These are phyloP conservation scores for Syngnathus acus DNA, from an alignment of 2,797 vertebrate genomes.

Conservation along the genomic window DNA sequence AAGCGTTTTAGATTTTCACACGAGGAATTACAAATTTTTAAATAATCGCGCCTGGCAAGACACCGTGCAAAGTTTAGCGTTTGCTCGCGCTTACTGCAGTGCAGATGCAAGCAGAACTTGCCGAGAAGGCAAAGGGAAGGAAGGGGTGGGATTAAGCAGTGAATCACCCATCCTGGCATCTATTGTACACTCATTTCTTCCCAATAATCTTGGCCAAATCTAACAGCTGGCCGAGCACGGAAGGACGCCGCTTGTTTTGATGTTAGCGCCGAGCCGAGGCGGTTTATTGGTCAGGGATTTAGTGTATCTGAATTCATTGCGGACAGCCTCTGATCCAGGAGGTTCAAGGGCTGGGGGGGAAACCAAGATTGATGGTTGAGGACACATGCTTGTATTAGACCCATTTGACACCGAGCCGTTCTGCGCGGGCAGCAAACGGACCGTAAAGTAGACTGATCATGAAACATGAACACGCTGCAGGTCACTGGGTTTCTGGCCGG, in stretches of 20 bases:
- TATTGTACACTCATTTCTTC: slow-evolving; percentile 27
- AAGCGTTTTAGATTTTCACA: slow-evolving; percentile 30
- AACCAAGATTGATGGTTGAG: slow-evolving; percentile 69
- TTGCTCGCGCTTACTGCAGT: slow-evolving; percentile 21
- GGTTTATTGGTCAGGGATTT: slow-evolving; percentile 69
- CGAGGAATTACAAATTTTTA: slow-evolving; percentile 22
- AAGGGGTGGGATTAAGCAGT: slow-evolving; percentile 36
- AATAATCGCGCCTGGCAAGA: slow-evolving; percentile 31
- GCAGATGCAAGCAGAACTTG: slow-evolving; percentile 27
- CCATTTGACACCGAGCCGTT: slow-evolving; percentile 49
- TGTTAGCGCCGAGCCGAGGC: slow-evolving; percentile 52
- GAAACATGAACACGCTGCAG: slow-evolving; percentile 18
- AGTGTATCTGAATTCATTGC: slow-evolving; percentile 63
- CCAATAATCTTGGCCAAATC: slow-evolving; percentile 36
- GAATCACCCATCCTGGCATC: slow-evolving; percentile 39
- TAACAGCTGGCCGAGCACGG: slow-evolving; percentile 43
- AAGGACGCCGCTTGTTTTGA: slow-evolving; percentile 50
- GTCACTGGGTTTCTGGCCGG: slow-evolving; percentile 27
- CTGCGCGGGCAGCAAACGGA: slow-evolving; percentile 42
- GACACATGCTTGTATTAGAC: slow-evolving; percentile 61
- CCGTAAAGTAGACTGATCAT: slow-evolving; percentile 19
- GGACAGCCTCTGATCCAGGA: slow-evolving; percentile 61
- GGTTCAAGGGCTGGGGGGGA: slow-evolving; percentile 63
- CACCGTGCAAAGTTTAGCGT: slow-evolving; percentile 23
- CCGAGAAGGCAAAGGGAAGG: slow-evolving; percentile 7